Percentiles rank a stretch among this genome's conserved stretches.
Conservation (phyloP, 1,140 invertebrate species). For the Aphidius ervi region DNA sequence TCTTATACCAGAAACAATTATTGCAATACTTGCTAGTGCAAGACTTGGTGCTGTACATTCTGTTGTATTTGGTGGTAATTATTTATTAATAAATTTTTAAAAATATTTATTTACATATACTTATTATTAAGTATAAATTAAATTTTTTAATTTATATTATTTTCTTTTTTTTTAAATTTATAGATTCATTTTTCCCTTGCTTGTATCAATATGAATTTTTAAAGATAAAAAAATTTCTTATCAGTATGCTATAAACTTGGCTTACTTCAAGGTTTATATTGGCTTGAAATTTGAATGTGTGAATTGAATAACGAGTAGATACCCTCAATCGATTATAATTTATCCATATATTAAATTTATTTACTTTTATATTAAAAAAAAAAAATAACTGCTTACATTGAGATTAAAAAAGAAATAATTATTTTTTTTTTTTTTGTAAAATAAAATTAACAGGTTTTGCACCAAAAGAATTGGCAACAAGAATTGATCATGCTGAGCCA, state of each 20-base stretch:
- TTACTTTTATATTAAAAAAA: background rate
- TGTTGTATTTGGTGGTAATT: constrained; percentile 79
- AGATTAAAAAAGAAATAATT: background rate
- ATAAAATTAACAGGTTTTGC: constrained; percentile 68
- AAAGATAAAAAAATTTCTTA: constrained; percentile 18
- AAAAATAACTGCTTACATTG: no score
- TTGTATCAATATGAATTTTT: constrained; percentile 16
- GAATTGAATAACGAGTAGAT: constrained; percentile 27
- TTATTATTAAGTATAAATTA: background rate
- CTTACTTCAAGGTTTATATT: background rate
- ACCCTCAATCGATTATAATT: constrained; percentile 1
- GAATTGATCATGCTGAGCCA: constrained; percentile 84
- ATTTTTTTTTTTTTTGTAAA: background rate
- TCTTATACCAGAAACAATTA: constrained; percentile 79
- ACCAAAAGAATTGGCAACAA: constrained; percentile 74
- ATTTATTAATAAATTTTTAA: background rate
- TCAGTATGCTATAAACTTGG: constrained; percentile 19
- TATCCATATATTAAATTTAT: constrained; percentile 9
- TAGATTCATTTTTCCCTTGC: background rate
- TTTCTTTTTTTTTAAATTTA: background rate
- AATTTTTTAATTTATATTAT: background rate
- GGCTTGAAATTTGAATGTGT: background rate
- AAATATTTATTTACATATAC: constrained; percentile 5
- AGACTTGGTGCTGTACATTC: constrained; percentile 83
- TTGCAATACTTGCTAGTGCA: constrained; percentile 79